Percentiles rank a stretch among this genome's conserved stretches.
phyloP scores from a whole-genome alignment of 1,140 invertebrate species.

The Charaxes varanes region DNA sequence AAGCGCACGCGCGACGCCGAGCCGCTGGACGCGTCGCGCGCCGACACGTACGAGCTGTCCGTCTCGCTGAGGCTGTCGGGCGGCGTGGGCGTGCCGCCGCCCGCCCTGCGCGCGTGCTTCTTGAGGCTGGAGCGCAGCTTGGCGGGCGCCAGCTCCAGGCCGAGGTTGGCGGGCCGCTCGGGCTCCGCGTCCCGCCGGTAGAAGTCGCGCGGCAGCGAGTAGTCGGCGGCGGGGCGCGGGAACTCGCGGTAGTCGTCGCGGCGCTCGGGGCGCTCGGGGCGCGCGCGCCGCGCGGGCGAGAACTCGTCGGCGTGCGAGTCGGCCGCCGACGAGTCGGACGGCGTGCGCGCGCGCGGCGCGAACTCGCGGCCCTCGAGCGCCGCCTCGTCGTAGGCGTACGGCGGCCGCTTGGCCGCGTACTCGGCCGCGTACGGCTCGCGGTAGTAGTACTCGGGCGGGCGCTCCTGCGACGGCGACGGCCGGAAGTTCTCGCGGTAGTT shows the following conservation, averaged over 20 bases:
- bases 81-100: conserved; percentile 85
- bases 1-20: conserved; percentile 71
- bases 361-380: conserved; percentile 51
- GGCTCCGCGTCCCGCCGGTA: conserved; percentile 76
- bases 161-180: conserved; percentile 85
- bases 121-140: conserved; percentile 85
- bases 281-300: conserved; percentile 47
- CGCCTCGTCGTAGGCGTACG: conserved; percentile 54
- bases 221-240: conserved; percentile 65
- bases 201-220: conserved; percentile 55
- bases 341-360: conserved; percentile 43
- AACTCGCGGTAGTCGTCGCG: conserved; percentile 59
- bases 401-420: conserved; percentile 55
- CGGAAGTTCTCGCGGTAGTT: conserved; percentile 63
- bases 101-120: conserved; percentile 75
- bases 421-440: conserved; percentile 56
- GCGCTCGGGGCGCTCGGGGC: conserved; percentile 38
- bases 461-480: conserved; percentile 41
- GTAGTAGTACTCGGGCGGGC: conserved; percentile 77
- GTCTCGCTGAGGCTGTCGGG: conserved; percentile 87
- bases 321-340: conserved; percentile 48
- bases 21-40: conserved; percentile 80
- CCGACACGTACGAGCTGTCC: conserved; percentile 89
- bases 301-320: conserved; percentile 54
- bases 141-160: conserved; percentile 74